Evolutionary conservation across 2,113 vertebrate species (phyloP).

Genomic region (Macroglossus sobrinus): DNA sequence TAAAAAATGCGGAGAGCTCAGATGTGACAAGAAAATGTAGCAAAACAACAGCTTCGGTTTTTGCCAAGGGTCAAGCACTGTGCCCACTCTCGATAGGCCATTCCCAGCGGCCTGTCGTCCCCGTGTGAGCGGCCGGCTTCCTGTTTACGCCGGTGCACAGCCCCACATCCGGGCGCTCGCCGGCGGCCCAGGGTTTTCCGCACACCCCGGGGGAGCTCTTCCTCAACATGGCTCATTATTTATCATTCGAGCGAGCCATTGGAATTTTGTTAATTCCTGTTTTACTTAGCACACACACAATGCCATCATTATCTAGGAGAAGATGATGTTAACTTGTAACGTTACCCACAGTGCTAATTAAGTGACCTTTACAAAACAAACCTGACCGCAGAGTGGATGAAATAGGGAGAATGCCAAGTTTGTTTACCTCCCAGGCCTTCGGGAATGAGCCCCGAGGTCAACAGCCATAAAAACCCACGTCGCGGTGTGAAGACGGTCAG

Average conservation of each 20-base stretch:
- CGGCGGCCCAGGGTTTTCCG: slow-evolving; percentile 85
- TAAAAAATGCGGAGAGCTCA: background rate
- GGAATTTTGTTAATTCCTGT: slow-evolving; percentile 88
- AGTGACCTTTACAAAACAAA: slow-evolving; percentile 70
- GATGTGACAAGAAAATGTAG: background rate
- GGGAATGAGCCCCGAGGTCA: background rate
- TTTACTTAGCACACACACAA: slow-evolving; percentile 80
- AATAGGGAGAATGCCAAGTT: background rate
- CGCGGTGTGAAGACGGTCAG: slow-evolving; percentile 7
- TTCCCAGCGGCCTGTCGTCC: slow-evolving; percentile 79
- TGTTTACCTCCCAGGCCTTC: background rate
- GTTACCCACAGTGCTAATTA: slow-evolving; percentile 71
- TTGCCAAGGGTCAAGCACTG: slow-evolving; percentile 70
- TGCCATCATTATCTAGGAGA: slow-evolving; percentile 73
- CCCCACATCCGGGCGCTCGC: slow-evolving; percentile 86
- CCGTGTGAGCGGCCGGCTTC: slow-evolving; percentile 82
- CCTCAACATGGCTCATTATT: slow-evolving; percentile 84
- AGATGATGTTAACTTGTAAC: slow-evolving; percentile 71
- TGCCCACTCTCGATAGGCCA: slow-evolving; percentile 68
- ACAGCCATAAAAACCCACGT: slow-evolving; percentile 57
- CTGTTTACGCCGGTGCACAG: slow-evolving; percentile 90
- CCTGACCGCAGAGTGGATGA: slow-evolving; percentile 33
- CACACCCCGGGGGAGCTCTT: slow-evolving; percentile 83
- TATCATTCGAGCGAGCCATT: slow-evolving; percentile 82
- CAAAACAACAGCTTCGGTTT: background rate